Base-by-base conservation (phyloP, 1,140 invertebrate species). In the Nebria ingens region DNA sequence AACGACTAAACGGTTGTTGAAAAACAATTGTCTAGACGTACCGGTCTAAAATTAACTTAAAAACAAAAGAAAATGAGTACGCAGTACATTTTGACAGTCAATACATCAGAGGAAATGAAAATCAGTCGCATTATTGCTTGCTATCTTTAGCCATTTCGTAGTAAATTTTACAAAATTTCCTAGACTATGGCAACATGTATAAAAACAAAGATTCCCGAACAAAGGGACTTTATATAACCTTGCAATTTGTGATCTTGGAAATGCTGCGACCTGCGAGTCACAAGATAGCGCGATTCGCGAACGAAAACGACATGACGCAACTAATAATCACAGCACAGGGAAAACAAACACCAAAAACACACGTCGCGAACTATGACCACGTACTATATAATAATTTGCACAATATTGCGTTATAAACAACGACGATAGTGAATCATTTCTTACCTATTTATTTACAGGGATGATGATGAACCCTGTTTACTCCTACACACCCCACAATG, bases 401-500 rank as follows among this genome's bases (percentile, higher is more conserved):
- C 2, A 51, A 51, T 15, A 51, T 51, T 21, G 21, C 13, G 12
- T 21, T 21, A 17, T 21, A 21, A 21, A 51, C 19, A 22, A 29
- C 25, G 21, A n/a, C n/a, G 3, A 25, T 17, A 25, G 20, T 53
- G 19, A 13, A 53, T 29, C 3, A 25, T 29, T 19, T 53, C 52
- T 51, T 21, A 51, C 50, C 50, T 51, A 22, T 51, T 21, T 51
- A 21, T 51, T 21, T 20, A 25, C 15, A 23, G 52, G 52, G 52
- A 53, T 53, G 52, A 53, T 53, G 52, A 23, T 53, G 52, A 15
- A 53, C 52, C 52, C 52, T 23, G 21, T 51, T 53, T 25, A 25
- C 20, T 23, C 52, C 52, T 53, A 53, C 21, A 53, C 52, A 53
- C 52, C 52, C 52, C 52, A 53, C 52, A 53, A 53, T 17, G 21